phyloP scores from a whole-genome alignment of 1,140 invertebrate species.

The Scaptodrosophila lebanonensis region DNA sequence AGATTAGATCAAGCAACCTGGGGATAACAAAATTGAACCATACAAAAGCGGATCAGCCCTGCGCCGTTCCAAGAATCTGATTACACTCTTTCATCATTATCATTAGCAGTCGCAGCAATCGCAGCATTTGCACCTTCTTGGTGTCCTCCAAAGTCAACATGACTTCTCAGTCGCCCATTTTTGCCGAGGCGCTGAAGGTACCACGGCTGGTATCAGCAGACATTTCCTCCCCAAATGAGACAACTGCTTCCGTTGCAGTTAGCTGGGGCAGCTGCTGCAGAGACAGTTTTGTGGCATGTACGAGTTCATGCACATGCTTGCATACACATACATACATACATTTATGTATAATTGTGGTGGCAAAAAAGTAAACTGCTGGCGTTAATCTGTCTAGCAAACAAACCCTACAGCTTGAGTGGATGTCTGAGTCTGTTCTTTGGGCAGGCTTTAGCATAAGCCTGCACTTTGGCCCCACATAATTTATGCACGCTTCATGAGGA shows the following conservation, averaged over 20 bases:
- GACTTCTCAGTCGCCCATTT: neutral
- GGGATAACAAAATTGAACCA: too few relatives aligned
- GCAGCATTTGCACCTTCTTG: conserved; percentile 47
- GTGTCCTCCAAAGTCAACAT: neutral
- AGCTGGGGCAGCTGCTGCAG: conserved; percentile 10
- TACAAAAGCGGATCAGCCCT: too few relatives aligned
- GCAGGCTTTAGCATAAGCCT: conserved; percentile 60
- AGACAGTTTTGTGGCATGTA: conserved; percentile 37
- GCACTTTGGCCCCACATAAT: conserved; percentile 69
- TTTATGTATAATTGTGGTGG: conserved; percentile 43
- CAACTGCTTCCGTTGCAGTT: too few relatives aligned
- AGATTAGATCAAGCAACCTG: too few relatives aligned
- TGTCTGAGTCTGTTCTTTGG: conserved; percentile 8
- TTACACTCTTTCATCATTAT: conserved; percentile 69
- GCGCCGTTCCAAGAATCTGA: too few relatives aligned
- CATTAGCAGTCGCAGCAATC: conserved; percentile 58
- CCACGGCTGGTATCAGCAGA: conserved; percentile 50
- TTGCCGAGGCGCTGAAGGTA: conserved; percentile 42
- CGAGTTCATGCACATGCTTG: too few relatives aligned
- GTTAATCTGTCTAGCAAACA: conserved; percentile 71
- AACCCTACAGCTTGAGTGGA: conserved; percentile 33
- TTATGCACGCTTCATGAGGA: conserved; percentile 41
- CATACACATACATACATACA: conserved; percentile 5
- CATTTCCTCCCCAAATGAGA: conserved; percentile 36
- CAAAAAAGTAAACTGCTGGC: conserved; percentile 62